phyloP scores from a whole-genome alignment of 1,140 invertebrate species.

The Caenorhabditis brenneri region DNA sequence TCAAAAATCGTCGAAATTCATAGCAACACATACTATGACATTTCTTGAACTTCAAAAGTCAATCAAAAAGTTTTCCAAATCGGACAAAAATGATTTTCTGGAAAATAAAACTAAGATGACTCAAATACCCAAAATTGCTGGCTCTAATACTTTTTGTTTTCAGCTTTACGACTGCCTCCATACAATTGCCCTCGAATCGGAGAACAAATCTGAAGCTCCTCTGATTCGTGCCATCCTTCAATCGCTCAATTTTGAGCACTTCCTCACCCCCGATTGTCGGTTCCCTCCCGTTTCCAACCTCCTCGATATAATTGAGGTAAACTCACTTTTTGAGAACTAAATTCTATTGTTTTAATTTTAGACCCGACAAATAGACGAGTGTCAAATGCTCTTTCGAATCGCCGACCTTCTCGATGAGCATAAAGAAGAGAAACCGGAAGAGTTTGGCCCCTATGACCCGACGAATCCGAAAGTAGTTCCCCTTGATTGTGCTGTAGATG shows the following conservation, averaged over 20 bases:
- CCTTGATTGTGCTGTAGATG: not conserved
- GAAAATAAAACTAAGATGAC: too few relatives aligned
- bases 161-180: slow-evolving; percentile 26
- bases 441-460: not conserved
- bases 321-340: not conserved
- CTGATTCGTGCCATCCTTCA: not conserved
- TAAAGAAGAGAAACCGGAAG: slow-evolving; percentile 9
- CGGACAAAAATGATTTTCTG: too few relatives aligned
- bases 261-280: not conserved
- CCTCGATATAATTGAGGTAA: slow-evolving; percentile 4
- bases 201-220: not conserved
- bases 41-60: too few relatives aligned
- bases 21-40: too few relatives aligned
- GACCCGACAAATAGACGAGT: not conserved
- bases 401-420: slow-evolving; percentile 11
- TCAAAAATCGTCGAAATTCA: too few relatives aligned
- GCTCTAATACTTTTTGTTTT: too few relatives aligned
- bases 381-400: slow-evolving; percentile 3
- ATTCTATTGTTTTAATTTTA: not conserved
- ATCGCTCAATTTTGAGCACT: not conserved
- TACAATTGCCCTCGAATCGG: not conserved
- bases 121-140: too few relatives aligned
- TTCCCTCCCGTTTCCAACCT: not conserved
- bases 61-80: too few relatives aligned
- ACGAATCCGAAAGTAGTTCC: not conserved